Evolutionary conservation across 2,888 invertebrate genomes (phyloP).

Genomic region (Ormyrus nitidulus): DNA sequence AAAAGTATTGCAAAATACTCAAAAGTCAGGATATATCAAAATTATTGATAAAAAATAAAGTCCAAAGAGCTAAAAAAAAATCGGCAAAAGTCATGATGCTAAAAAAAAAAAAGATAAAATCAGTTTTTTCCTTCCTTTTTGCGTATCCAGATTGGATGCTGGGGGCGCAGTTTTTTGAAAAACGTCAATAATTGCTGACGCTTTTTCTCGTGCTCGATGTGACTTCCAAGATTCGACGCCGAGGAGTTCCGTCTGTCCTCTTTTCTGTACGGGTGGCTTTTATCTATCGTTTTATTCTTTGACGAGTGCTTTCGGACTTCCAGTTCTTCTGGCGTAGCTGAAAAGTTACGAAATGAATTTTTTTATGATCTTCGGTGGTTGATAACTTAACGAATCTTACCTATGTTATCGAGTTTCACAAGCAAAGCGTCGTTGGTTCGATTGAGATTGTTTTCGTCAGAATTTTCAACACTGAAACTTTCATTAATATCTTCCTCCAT

Average conservation of each 20-base stretch:
- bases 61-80: too few relatives aligned
- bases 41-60: too few relatives aligned
- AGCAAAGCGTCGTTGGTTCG: too few relatives aligned
- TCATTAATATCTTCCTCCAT: too few relatives aligned
- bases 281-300: neutral
- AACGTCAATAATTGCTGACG: conserved; percentile 33
- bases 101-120: too few relatives aligned
- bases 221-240: neutral
- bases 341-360: neutral
- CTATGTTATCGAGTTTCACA: too few relatives aligned
- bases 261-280: conserved; percentile 1
- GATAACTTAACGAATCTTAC: too few relatives aligned
- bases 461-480: too few relatives aligned
- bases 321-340: conserved; percentile 14
- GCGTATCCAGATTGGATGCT: conserved; percentile 31
- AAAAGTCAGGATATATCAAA: neutral
- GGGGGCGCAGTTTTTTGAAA: conserved; percentile 24
- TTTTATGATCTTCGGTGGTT: too few relatives aligned
- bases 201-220: conserved; percentile 43
- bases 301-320: neutral
- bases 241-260: neutral
- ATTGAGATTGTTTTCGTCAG: too few relatives aligned
- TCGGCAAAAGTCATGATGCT: too few relatives aligned
- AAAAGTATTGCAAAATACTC: neutral
- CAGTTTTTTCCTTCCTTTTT: conserved; percentile 1